Percentiles rank a stretch among this genome's conserved stretches.
These are phyloP conservation scores for Seira ritae DNA, from an alignment of 2,888 invertebrate species.

Conservation along the genomic window DNA sequence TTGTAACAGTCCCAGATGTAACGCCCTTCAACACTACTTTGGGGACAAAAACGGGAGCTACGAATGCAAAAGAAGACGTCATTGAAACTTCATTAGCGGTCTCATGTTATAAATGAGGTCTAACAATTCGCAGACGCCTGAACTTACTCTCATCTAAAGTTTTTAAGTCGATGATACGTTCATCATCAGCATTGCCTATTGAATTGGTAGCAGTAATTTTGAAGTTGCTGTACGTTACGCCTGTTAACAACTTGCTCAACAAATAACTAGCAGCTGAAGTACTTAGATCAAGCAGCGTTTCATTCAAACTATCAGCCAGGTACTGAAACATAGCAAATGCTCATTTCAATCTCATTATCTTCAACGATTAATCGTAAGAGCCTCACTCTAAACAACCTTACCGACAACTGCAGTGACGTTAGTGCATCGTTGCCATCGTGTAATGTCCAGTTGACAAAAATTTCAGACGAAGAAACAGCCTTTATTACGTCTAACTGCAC, in stretches of 20 bases:
- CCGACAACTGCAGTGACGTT: slow-evolving; percentile 79
- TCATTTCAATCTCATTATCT: no score
- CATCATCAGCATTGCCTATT: slow-evolving; percentile 80
- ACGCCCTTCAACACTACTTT: slow-evolving; percentile 85
- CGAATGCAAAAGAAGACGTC: slow-evolving; percentile 58
- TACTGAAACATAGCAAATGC: slow-evolving; percentile 33
- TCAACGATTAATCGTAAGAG: no score
- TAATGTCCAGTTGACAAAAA: slow-evolving; percentile 90
- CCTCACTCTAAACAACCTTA: slow-evolving; percentile 61
- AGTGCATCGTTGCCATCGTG: slow-evolving; percentile 85
- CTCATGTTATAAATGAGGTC: background rate
- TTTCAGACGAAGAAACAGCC: slow-evolving; percentile 84
- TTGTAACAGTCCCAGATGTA: slow-evolving; percentile 85
- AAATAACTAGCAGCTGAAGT: slow-evolving; percentile 75
- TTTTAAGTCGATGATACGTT: slow-evolving; percentile 78
- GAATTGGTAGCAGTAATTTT: slow-evolving; percentile 83
- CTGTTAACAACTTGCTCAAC: slow-evolving; percentile 81
- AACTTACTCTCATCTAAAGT: slow-evolving; percentile 80
- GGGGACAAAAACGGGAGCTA: slow-evolving; percentile 87
- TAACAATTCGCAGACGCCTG: no score
- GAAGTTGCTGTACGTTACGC: slow-evolving; percentile 81
- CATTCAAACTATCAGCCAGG: slow-evolving; percentile 22
- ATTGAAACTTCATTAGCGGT: slow-evolving; percentile 1
- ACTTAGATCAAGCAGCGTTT: slow-evolving; percentile 36
- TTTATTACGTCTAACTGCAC: slow-evolving; percentile 84